A percentile compares a stretch with the other conserved stretches of the same genome.
Evolutionary conservation across 2,113 vertebrate species (phyloP).

Genomic region (Antennarius striatus): DNA sequence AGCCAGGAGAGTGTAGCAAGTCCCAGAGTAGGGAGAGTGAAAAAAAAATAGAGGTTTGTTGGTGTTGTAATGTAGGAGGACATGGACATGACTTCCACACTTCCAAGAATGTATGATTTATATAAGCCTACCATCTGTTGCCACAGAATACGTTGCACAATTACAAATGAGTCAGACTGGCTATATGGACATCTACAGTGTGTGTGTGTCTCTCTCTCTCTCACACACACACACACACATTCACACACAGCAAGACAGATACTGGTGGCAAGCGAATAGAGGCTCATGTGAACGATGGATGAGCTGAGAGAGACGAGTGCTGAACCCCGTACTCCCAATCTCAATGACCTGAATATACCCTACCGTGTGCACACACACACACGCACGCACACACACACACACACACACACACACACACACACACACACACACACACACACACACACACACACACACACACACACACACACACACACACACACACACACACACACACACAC

Average conservation of each 20-base stretch:
- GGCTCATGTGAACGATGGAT: constrained; percentile 74
- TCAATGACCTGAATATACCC: constrained; percentile 62
- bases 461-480: constrained; percentile 21
- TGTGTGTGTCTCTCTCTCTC: background rate
- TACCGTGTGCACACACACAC: constrained; percentile 4
- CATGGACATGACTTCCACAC: constrained; percentile 58
- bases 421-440: constrained; percentile 19
- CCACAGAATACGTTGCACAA: constrained; percentile 64
- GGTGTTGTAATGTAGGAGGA: constrained; percentile 56
- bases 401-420: constrained; percentile 13
- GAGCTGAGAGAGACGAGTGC: constrained; percentile 62
- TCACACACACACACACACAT: constrained; percentile 22
- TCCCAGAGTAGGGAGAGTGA: constrained; percentile 22
- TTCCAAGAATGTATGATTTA: constrained; percentile 70
- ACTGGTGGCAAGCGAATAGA: constrained; percentile 35
- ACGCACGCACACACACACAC: constrained; percentile 18
- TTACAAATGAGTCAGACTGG: constrained; percentile 55
- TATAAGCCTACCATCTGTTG: constrained; percentile 72
- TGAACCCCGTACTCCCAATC: constrained; percentile 65
- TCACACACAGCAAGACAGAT: constrained; percentile 41
- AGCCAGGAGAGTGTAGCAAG: constrained; percentile 37
- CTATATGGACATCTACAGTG: constrained; percentile 54
- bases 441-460: constrained; percentile 9
- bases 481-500: constrained; percentile 17
- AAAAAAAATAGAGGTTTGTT: constrained; percentile 51